Percentiles rank a stretch among this genome's conserved stretches.
Conservation (phyloP, 2,888 invertebrate genomes). For the Erynnis tages region DNA sequence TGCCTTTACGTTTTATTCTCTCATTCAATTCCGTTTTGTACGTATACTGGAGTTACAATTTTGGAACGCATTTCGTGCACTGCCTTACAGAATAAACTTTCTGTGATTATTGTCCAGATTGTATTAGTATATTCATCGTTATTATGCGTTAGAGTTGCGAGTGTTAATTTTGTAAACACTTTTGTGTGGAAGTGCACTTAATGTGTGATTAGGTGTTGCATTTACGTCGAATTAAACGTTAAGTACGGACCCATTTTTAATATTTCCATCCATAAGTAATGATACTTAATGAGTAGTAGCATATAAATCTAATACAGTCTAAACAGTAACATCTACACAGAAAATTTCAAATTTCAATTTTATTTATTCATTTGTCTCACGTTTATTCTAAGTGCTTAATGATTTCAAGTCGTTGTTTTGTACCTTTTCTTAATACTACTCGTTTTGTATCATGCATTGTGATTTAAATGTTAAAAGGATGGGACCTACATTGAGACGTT, state of each 20-base stretch:
- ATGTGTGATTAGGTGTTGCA: conserved; percentile 52
- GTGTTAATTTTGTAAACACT: conserved; percentile 23
- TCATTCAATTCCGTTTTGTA: not conserved
- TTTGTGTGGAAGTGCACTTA: conserved; percentile 66
- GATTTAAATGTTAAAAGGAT: not conserved
- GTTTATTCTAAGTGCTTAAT: too few species aligned
- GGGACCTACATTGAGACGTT: conserved; percentile 28
- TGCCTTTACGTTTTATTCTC: conserved; percentile 34
- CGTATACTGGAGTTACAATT: conserved; percentile 17
- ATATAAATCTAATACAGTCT: too few species aligned
- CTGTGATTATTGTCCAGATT: conserved; percentile 40
- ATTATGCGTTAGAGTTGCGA: conserved; percentile 8
- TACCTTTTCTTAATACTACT: not conserved
- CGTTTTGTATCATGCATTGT: not conserved
- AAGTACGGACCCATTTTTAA: conserved; percentile 3
- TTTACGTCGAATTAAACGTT: conserved; percentile 39
- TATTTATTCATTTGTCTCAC: too few species aligned
- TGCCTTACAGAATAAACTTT: conserved; percentile 49
- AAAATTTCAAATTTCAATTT: too few species aligned
- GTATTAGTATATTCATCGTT: conserved; percentile 25
- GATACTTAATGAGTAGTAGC: too few species aligned
- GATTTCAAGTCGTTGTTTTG: too few species aligned
- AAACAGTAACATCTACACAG: too few species aligned
- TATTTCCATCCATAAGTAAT: too few species aligned
- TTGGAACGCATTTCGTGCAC: conserved; percentile 57